Evolutionary conservation across 2,797 vertebrate species (phyloP).

Genomic region (Hippoglossus hippoglossus): DNA sequence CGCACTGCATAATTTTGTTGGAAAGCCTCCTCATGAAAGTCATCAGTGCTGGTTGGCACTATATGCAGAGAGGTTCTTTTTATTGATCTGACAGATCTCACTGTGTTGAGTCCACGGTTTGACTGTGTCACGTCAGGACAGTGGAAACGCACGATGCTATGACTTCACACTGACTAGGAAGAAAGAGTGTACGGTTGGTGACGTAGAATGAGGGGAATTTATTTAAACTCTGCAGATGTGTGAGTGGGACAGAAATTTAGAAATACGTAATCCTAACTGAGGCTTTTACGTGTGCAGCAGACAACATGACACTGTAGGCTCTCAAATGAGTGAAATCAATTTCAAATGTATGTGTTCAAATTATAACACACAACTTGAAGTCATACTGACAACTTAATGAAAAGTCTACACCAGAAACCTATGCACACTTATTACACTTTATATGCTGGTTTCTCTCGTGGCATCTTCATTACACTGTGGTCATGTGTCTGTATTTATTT

Average conservation of each 20-base stretch:
- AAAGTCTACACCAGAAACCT: neutral
- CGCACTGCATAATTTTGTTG: conserved; percentile 79
- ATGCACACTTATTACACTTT: neutral
- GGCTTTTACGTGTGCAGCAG: no score
- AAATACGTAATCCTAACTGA: no score
- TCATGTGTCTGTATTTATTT: neutral
- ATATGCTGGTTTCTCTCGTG: neutral
- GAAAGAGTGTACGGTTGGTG: neutral
- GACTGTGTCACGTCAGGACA: conserved; percentile 23
- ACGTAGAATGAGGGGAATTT: neutral
- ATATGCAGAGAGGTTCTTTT: conserved; percentile 45
- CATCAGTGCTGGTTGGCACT: conserved; percentile 62
- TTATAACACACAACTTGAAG: neutral
- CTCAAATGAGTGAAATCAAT: no score
- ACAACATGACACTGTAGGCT: no score
- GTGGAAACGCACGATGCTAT: conserved; percentile 2
- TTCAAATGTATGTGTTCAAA: no score
- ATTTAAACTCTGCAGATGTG: no score
- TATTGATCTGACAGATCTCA: conserved; percentile 63
- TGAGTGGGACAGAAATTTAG: no score
- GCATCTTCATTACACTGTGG: no score
- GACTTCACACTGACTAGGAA: neutral
- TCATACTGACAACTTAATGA: neutral
- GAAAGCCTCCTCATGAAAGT: conserved; percentile 78
- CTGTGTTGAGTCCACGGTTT: conserved; percentile 41